Base-by-base conservation (phyloP, 1,140 invertebrate species). In the Pachypeltis micranthus region DNA sequence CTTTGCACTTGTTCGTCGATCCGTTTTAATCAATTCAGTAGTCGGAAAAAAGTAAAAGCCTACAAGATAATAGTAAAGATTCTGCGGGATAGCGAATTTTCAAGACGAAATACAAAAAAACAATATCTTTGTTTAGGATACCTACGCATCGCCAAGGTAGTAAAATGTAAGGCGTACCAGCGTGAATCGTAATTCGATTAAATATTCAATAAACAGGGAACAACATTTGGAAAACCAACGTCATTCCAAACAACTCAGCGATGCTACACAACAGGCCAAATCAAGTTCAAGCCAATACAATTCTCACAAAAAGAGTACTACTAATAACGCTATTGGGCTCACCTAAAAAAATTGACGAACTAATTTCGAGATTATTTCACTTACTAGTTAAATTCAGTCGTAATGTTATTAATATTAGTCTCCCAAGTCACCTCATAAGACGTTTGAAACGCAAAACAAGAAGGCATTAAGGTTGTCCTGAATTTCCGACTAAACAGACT, bases 381-480 rank as follows among this genome's bases (percentile, higher is more conserved):
- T 39, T 39, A 39, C 31, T 39, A 44, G n/a, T 60, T 60, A 39
- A 60, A 39, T 62, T 62, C 61, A 62, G 61, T 62, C 61, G 54
- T 62, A 51, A 26, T 62, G 47, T 51, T 2, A 54, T 25, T 54
- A 25, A 51, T 25, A 19, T n/a, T 19, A 62, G 54, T 16, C 44
- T 62, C 26, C 61, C 39, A 19, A 54, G 28, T 51, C 44, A 39
- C 61, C 47, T 54, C 16, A 26, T 31, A 62, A 54, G 47, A 27
- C 31, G 26, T 12, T 39, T 47, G 44, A 47, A 28, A 62, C 10
- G 47, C 31, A 62, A 62, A 62, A 62, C 44, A 54, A 62, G 61
- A 62, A 62, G 54, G 61, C 61, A 62, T 62, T 26, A 51, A 28
- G 54, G 26, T 1, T 24, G 47, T 24, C 16, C 16, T 39, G 19